A percentile compares a stretch with the other conserved stretches of the same genome.
Evolutionary conservation across 2,113 vertebrate species (phyloP).

Genomic region (Petaurus breviceps): DNA sequence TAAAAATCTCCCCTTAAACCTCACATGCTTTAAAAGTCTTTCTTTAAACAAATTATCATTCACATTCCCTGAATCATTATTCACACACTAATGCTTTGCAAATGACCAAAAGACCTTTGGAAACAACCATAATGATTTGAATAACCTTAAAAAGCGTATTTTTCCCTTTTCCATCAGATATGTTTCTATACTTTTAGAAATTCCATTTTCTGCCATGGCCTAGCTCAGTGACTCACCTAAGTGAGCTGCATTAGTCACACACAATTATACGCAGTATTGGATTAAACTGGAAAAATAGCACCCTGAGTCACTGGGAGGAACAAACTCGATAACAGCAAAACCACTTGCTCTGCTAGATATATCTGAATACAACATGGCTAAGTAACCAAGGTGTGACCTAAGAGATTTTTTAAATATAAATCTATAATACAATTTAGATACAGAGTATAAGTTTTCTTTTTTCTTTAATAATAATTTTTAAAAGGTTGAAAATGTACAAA

Average conservation of each 20-base stretch:
- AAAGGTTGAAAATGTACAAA: neutral
- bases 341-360: neutral
- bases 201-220: neutral
- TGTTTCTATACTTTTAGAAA: neutral
- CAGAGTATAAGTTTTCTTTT: neutral
- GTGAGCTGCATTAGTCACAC: constrained; percentile 70
- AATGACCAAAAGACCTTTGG: no score
- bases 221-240: constrained; percentile 71
- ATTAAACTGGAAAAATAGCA: constrained; percentile 64
- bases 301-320: constrained; percentile 59
- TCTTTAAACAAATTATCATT: neutral
- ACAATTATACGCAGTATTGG: constrained; percentile 48
- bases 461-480: neutral
- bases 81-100: neutral
- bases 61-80: neutral
- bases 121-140: neutral
- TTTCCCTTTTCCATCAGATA: constrained; percentile 16
- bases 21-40: rapidly evolving
- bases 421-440: neutral
- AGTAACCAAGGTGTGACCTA: neutral
- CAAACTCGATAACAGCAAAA: constrained; percentile 21
- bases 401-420: neutral
- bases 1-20: neutral
- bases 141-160: rapidly evolving
- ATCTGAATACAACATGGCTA: neutral